Conservation (phyloP, 2,888 invertebrate genomes). For the Sesia bembeciformis region DNA sequence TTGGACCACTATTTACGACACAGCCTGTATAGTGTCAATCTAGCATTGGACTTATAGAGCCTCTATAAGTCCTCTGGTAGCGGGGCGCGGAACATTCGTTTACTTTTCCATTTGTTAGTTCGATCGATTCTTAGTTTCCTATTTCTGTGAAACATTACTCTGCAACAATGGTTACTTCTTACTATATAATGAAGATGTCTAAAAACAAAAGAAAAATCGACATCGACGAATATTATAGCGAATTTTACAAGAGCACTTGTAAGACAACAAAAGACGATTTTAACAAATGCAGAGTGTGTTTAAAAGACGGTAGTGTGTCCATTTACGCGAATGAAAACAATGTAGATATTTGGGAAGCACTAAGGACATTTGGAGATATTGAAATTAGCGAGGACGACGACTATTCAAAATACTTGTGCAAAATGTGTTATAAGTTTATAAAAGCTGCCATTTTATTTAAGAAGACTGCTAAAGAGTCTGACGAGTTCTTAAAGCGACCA, state of each 20-base stretch:
- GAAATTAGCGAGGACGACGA: slow-evolving; percentile 29
- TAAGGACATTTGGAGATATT: slow-evolving; percentile 25
- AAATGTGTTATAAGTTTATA: slow-evolving; percentile 36
- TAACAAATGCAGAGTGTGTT: slow-evolving; percentile 16
- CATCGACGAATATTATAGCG: slow-evolving; percentile 9
- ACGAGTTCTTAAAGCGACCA: slow-evolving; percentile 27
- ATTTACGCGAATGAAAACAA: slow-evolving; percentile 15
- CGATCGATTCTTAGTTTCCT: too few relatives aligned
- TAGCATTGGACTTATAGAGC: too few relatives aligned
- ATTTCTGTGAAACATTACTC: too few relatives aligned
- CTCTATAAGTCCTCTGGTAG: too few relatives aligned
- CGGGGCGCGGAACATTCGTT: too few relatives aligned
- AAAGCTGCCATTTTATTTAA: slow-evolving; percentile 37
- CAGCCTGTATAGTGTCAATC: too few relatives aligned
- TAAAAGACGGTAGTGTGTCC: slow-evolving; percentile 17
- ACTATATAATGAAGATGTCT: slow-evolving; percentile 14
- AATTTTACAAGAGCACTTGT: slow-evolving; percentile 6
- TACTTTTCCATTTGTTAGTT: too few relatives aligned
- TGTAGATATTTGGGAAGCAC: slow-evolving; percentile 10
- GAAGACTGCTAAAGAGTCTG: slow-evolving; percentile 34
- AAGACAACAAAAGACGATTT: slow-evolving; percentile 7
- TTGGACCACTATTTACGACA: too few relatives aligned
- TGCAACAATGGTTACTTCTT: slow-evolving; percentile 16
- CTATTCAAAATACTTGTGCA: slow-evolving; percentile 40
- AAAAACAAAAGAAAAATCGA: slow-evolving; percentile 7